A percentile compares a stretch with the other conserved stretches of the same genome.
Evolutionary conservation across 2,888 invertebrate species (phyloP).

Genomic region (Malacosoma neustria): DNA sequence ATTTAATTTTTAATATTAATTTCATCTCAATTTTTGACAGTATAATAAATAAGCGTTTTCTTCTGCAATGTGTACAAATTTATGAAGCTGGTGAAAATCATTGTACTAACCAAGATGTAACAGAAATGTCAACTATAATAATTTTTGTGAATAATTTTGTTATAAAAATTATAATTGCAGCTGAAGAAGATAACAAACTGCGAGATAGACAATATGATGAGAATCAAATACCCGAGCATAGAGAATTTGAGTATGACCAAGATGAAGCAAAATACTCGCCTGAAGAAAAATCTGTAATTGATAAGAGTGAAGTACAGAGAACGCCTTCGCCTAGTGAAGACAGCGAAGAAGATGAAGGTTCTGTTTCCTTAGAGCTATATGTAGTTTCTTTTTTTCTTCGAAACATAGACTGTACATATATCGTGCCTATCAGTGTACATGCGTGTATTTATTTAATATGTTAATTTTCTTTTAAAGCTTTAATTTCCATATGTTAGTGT

Average conservation of each 20-base stretch:
- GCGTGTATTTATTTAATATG: neutral
- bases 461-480: neutral
- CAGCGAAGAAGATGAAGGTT: conserved; percentile 72
- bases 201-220: conserved; percentile 58
- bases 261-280: conserved; percentile 87
- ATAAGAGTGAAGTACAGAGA: conserved; percentile 77
- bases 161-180: conserved; percentile 22
- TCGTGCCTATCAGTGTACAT: neutral
- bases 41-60: no score
- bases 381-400: no score
- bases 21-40: no score
- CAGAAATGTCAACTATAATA: no score
- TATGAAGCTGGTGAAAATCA: no score
- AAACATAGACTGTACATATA: no score
- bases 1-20: neutral
- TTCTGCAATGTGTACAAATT: no score
- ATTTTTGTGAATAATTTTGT: no score
- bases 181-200: conserved; percentile 66
- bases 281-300: conserved; percentile 83
- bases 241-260: conserved; percentile 57
- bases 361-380: conserved; percentile 1
- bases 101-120: no score
- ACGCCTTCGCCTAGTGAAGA: conserved; percentile 68
- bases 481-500: no score
- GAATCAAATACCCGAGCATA: conserved; percentile 45